These are phyloP conservation scores for Parelbella ahira DNA, from an alignment of 2,888 invertebrate genomes.

Conservation along the genomic window DNA sequence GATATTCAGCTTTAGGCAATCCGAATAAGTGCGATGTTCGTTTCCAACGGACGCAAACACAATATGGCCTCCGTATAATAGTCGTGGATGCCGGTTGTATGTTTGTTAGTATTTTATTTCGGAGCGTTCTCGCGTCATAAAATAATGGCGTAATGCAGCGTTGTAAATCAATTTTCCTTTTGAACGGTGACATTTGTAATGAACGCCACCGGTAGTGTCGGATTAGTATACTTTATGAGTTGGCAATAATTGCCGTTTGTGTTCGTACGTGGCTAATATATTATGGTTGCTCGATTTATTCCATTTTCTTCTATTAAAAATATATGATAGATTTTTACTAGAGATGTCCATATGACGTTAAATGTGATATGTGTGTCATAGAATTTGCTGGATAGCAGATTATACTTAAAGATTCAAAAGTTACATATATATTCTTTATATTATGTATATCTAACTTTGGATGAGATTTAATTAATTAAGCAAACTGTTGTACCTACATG, in stretches of 20 bases:
- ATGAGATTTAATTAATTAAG: too few relatives aligned
- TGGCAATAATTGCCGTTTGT: slow-evolving; percentile 20
- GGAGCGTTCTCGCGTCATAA: slow-evolving; percentile 78
- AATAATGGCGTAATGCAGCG: slow-evolving; percentile 78
- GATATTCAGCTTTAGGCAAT: slow-evolving; percentile 40
- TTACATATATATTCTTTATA: too few relatives aligned
- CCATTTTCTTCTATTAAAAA: too few relatives aligned
- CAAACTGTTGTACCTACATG: too few relatives aligned
- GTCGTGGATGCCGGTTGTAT: slow-evolving; percentile 77
- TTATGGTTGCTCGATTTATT: slow-evolving; percentile 5
- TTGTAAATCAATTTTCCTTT: slow-evolving; percentile 77
- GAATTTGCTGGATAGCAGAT: too few relatives aligned
- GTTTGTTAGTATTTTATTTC: slow-evolving; percentile 80
- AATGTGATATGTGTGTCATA: too few relatives aligned
- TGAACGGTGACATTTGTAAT: slow-evolving; percentile 73
- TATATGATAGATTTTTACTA: too few relatives aligned
- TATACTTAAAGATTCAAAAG: too few relatives aligned
- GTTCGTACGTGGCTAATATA: slow-evolving; percentile 10
- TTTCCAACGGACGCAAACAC: slow-evolving; percentile 27
- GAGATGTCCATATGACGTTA: too few relatives aligned
- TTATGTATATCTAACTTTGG: too few relatives aligned
- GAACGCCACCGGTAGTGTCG: slow-evolving; percentile 47
- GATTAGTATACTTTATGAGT: slow-evolving; percentile 24
- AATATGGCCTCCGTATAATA: slow-evolving; percentile 60
- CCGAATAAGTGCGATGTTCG: slow-evolving; percentile 30